Conservation (phyloP, 2,888 invertebrate genomes). For the Tridacna crocea region DNA sequence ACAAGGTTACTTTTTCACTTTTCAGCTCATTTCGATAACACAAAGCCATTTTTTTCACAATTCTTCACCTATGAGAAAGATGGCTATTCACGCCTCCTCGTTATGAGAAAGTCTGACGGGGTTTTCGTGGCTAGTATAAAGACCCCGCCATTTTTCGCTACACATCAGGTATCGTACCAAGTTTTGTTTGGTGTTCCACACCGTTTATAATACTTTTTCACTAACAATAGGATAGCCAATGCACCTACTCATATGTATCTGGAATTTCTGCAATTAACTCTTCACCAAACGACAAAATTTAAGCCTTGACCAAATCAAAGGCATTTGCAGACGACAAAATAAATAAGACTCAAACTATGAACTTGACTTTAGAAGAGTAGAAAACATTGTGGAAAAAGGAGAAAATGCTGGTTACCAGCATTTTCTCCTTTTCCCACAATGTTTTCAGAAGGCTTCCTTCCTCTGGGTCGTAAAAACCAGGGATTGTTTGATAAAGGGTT, state of each 20-base stretch:
- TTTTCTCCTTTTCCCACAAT: too few species aligned
- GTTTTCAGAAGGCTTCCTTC: too few species aligned
- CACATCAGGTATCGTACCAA: slow-evolving; percentile 44
- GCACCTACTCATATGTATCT: neutral
- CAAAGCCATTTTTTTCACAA: slow-evolving; percentile 49
- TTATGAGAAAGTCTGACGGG: slow-evolving; percentile 53
- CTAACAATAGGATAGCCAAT: neutral
- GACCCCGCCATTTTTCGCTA: slow-evolving; percentile 37
- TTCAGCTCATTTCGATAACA: slow-evolving; percentile 43
- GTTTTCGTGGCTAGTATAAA: slow-evolving; percentile 28
- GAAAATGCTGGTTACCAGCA: too few species aligned
- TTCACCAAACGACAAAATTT: neutral
- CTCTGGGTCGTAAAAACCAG: too few species aligned
- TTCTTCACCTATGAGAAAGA: slow-evolving; percentile 36
- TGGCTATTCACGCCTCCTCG: slow-evolving; percentile 37
- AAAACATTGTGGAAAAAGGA: too few species aligned
- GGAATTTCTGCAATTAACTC: neutral
- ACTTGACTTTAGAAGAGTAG: too few species aligned
- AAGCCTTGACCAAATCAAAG: too few species aligned
- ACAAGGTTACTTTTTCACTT: neutral
- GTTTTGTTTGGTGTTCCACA: neutral
- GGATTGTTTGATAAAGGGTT: too few species aligned
- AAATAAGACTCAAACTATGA: too few species aligned
- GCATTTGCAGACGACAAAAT: too few species aligned
- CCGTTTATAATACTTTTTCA: neutral